Conservation (phyloP, 2,797 vertebrate species). For the Chaenodraco wilsoni region DNA sequence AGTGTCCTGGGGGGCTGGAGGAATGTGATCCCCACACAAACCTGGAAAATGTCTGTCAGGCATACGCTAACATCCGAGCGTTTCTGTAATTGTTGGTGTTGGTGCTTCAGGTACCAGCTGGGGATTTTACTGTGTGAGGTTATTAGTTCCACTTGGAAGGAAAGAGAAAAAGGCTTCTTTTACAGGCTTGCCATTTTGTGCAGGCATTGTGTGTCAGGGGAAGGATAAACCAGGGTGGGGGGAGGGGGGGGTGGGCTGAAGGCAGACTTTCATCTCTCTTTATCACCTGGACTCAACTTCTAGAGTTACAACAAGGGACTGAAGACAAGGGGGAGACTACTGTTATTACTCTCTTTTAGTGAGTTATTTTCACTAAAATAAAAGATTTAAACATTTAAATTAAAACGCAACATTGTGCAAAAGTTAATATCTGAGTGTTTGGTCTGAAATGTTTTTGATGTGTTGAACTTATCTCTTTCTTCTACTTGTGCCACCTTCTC, state of each 20-base stretch:
- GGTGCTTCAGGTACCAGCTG: constrained; percentile 65
- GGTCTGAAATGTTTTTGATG: background rate
- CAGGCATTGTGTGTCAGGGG: constrained; percentile 41
- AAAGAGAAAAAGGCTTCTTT: constrained; percentile 37
- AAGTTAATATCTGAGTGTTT: too few species aligned
- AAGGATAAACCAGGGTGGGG: constrained; percentile 42
- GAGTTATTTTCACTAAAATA: too few species aligned
- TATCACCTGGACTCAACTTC: constrained; percentile 7
- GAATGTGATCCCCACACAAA: constrained; percentile 53
- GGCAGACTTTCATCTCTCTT: constrained; percentile 46
- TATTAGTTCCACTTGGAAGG: constrained; percentile 71
- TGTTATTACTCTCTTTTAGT: background rate
- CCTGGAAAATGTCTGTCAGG: constrained; percentile 62
- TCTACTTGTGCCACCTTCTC: background rate
- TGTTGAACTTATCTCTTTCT: constrained; percentile 4
- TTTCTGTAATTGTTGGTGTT: constrained; percentile 74
- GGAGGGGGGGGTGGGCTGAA: background rate
- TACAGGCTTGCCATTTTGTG: constrained; percentile 57
- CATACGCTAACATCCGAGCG: constrained; percentile 58
- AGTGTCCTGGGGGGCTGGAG: constrained; percentile 41
- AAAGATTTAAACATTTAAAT: too few species aligned
- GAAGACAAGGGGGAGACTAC: constrained; percentile 16
- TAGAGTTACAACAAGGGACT: constrained; percentile 19
- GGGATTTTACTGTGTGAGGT: constrained; percentile 68
- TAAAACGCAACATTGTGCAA: too few species aligned